Percentiles rank a stretch among this genome's conserved stretches.
Conservation (phyloP, 1,140 invertebrate genomes). For the Gonatopus flavifemur region DNA sequence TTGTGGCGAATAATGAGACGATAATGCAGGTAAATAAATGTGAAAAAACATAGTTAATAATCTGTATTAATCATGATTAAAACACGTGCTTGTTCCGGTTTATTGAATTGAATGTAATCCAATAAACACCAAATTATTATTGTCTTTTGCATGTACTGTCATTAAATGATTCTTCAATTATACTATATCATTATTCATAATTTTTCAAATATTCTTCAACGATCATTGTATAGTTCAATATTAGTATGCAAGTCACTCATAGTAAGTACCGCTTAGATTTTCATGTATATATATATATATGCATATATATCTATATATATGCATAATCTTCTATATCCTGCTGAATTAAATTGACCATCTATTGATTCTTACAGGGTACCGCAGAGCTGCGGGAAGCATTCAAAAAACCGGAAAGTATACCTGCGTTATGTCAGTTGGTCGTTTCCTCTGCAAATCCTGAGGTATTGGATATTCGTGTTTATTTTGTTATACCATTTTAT, state of each 20-base stretch:
- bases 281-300: constrained; percentile 6
- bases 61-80: neutral
- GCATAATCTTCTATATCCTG: constrained; percentile 2
- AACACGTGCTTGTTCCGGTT: constrained; percentile 30
- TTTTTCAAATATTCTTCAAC: neutral
- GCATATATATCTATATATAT: neutral
- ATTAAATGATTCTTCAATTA: no score
- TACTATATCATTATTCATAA: constrained; percentile 2
- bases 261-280: no score
- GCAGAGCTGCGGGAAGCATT: constrained; percentile 65
- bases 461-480: constrained; percentile 56
- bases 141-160: no score
- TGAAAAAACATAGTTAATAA: neutral
- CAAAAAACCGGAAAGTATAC: constrained; percentile 64
- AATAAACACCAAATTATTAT: no score
- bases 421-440: constrained; percentile 62
- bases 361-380: constrained; percentile 60
- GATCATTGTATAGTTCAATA: neutral
- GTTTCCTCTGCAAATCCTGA: constrained; percentile 60
- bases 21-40: constrained; percentile 52
- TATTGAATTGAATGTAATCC: neutral
- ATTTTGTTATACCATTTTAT: neutral
- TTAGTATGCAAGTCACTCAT: constrained; percentile 16
- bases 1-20: constrained; percentile 57
- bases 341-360: constrained; percentile 12